These are phyloP conservation scores for Ecdyonurus torrentis DNA, from an alignment of 2,888 invertebrate genomes.

Conservation along the genomic window DNA sequence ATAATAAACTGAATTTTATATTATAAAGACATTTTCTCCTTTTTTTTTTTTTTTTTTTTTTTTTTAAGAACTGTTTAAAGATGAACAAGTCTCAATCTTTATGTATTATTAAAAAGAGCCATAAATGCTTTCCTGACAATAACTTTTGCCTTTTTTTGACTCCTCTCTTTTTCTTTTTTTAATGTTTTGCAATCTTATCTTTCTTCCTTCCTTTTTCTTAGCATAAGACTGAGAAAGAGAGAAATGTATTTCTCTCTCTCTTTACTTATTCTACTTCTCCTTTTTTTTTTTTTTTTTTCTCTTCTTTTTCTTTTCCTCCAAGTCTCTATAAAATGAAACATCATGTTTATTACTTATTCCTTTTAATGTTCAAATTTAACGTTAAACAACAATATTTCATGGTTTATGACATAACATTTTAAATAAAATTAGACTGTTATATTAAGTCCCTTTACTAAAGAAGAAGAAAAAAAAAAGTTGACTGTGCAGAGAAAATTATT, in stretches of 20 bases:
- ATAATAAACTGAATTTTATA: no score
- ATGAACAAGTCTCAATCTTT: neutral
- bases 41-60: neutral
- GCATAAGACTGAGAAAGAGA: no score
- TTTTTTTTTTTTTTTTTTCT: neutral
- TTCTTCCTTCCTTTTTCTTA: neutral
- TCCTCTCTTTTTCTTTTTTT: neutral
- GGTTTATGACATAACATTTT: neutral
- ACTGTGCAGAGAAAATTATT: no score
- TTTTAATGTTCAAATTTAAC: neutral
- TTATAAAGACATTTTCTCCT: neutral
- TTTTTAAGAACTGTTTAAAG: neutral
- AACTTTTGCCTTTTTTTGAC: neutral
- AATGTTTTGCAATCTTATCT: neutral
- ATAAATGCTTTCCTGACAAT: neutral
- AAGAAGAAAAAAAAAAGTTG: no score
- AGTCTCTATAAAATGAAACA: neutral
- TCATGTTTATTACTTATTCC: neutral
- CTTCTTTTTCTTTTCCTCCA: neutral
- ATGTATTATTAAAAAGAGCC: neutral
- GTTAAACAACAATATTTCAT: neutral
- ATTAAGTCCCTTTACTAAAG: neutral
- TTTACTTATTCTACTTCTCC: no score
- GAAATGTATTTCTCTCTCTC: no score
- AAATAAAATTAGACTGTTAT: neutral